phyloP scores from a whole-genome alignment of 2,888 invertebrate species.

The Drosophila merina region DNA sequence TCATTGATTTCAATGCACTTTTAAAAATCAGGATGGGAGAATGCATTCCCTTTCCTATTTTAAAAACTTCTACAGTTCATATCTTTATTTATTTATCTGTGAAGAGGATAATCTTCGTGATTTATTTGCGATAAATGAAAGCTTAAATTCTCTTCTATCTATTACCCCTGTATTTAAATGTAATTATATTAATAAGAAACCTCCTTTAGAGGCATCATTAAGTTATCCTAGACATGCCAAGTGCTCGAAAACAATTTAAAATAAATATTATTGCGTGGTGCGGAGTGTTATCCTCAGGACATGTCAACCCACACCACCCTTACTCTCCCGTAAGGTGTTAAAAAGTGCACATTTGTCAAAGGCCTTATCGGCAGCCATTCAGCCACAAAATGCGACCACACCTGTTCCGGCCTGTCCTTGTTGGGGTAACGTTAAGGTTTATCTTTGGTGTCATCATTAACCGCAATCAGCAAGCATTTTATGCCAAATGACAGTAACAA shows the following conservation, averaged over 20 bases:
- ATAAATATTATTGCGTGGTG: constrained; percentile 39
- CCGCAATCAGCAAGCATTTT: constrained; percentile 72
- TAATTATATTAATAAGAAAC: neutral
- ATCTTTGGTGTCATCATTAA: constrained; percentile 75
- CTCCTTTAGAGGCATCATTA: neutral
- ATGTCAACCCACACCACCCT: constrained; percentile 15
- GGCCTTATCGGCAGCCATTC: constrained; percentile 25
- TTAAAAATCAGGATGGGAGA: too few species aligned
- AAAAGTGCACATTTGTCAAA: constrained; percentile 52
- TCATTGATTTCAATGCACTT: too few species aligned
- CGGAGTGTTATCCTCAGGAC: constrained; percentile 18
- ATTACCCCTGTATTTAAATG: too few species aligned
- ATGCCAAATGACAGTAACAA: constrained; percentile 62
- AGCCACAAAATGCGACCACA: neutral
- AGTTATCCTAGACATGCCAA: neutral
- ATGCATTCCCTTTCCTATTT: too few species aligned
- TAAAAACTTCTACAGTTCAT: too few species aligned
- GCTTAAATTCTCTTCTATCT: too few species aligned
- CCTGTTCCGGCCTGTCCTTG: constrained; percentile 14
- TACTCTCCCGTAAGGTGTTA: constrained; percentile 42
- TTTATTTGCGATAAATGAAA: too few species aligned
- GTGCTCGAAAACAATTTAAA: constrained; percentile 12
- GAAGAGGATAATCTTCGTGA: too few species aligned
- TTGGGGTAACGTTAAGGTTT: constrained; percentile 33
- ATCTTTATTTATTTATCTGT: too few species aligned